Evolutionary conservation across 1,140 invertebrate genomes (phyloP), one percentile per base, ranked within the genome.

Genomic region (Chymomyza costata): DNA sequence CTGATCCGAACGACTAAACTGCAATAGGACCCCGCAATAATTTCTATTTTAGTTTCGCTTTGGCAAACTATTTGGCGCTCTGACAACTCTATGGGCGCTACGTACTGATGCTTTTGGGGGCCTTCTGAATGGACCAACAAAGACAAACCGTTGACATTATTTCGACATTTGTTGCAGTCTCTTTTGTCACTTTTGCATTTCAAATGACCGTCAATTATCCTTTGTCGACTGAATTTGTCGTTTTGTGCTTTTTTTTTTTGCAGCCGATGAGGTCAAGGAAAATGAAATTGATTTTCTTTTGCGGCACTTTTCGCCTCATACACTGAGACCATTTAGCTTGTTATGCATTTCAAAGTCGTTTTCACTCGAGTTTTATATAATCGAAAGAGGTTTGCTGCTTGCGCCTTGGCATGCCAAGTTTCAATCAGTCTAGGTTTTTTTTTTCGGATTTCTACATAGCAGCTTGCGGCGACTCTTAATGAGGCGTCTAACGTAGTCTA

Each of bases 131-230:
- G 25, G 11, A 25, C 17, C 40, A 43, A 45, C 63, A 61, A 66
- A 55, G 58, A 39, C 58, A 56, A 51, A 19, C 48, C 46, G 56
- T 41, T 78, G 71, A 78, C 71, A 78, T 78, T 78, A 78, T 78
- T 78, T 78, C 73, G 73, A 78, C 73, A 73, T 80, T 67, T 78
- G 39, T 15, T 43, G 61, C 70, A 57, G 10, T 28, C 11, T 25
- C 55, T 58, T 65, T 78, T 71, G 58, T 64, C 63, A 56, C 54
- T 78, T 65, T 52, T 78, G 71, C 73, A 78, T 80, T 78, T 80
- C 67, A 73, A 80, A 80, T 80, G 73, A 80, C 73, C 73, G 73
- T 73, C 73, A 80, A 80, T 80, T 80, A 80, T 80, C 73, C 73
- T 80, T 80, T 80, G 73, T 61, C 56, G 67, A 61, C 73, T 58